These are phyloP conservation scores for Piaya cayana DNA, from an alignment of 2,113 vertebrate species.

Conservation along the genomic window DNA sequence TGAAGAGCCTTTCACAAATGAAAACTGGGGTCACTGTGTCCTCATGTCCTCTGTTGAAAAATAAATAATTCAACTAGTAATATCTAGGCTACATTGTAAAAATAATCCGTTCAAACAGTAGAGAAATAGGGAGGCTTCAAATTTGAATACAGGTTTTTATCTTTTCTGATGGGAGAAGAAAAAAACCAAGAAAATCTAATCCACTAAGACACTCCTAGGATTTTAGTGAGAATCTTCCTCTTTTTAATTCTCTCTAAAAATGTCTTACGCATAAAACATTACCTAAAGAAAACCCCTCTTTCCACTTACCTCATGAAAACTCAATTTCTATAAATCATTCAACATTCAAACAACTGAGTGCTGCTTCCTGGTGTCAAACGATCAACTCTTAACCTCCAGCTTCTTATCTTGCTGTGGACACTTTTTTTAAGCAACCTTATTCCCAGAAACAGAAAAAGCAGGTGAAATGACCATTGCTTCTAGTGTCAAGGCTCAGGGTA, in stretches of 20 bases:
- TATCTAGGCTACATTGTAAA: neutral
- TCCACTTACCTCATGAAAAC: neutral
- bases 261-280: neutral
- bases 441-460: neutral
- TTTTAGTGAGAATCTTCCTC: neutral
- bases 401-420: neutral
- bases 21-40: neutral
- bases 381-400: neutral
- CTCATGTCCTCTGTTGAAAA: neutral
- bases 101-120: neutral
- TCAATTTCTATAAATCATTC: neutral
- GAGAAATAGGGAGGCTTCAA: neutral
- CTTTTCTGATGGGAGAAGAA: neutral
- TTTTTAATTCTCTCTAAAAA: neutral
- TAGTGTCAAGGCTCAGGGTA: neutral
- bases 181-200: neutral
- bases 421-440: neutral
- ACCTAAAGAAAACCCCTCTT: neutral
- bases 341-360: neutral
- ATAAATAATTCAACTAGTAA: conserved; percentile 14
- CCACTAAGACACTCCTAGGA: neutral
- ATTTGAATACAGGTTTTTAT: neutral
- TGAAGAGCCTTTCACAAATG: neutral
- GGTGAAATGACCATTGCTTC: neutral
- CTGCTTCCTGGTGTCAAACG: neutral